Base-by-base conservation (phyloP, 1,140 invertebrate genomes). In the Diabrotica undecimpunctata region DNA sequence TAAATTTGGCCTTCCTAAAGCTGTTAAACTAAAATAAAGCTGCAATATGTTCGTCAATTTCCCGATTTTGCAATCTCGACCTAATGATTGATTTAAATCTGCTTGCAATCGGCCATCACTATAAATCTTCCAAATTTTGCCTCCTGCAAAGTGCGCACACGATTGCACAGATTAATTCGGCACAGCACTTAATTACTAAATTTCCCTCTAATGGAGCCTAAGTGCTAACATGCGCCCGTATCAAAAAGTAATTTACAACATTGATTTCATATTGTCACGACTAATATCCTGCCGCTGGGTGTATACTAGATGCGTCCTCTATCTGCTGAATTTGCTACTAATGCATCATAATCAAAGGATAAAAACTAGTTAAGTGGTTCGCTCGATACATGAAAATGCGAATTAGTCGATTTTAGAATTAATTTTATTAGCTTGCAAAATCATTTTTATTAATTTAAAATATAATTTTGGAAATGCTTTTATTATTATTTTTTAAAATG, bases 171-270 rank as follows among this genome's bases (percentile, higher is more conserved):
- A 61, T 61, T 61, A 61, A 61, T 61, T 61, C 35, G 59, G 11
- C 59, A 35, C 13, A 52, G 50, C 59, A 61, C 41, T 61, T 61
- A 61, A 61, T 61, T 61, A 61, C 59, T 61, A 25, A 61, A 61
- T 61, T 61, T 61, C 46, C 59, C 59, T 52, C 59, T 61, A 61
- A 61, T 61, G 59, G 59, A 52, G 35, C 12, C 41, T 51, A 35
- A 51, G 59, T 61, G 59, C 50, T 38, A 56, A 57, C 62, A 64
- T 64, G 62, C 51, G 62, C 55, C 25, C 54, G 46, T 58, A 64
- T 64, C 55, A 64, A 64, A 64, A 64, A 64, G 55, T 57, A 53
- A 64, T 64, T 64, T 64, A 36, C 62, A 64, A 52, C 62, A 58
- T 64, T 54, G 52, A 58, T 64, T 52, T 53, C 56, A 51, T 51